A percentile compares a stretch with the other conserved stretches of the same genome.
Evolutionary conservation across 2,888 invertebrate genomes (phyloP).

Genomic region (Heliconius charithonia): DNA sequence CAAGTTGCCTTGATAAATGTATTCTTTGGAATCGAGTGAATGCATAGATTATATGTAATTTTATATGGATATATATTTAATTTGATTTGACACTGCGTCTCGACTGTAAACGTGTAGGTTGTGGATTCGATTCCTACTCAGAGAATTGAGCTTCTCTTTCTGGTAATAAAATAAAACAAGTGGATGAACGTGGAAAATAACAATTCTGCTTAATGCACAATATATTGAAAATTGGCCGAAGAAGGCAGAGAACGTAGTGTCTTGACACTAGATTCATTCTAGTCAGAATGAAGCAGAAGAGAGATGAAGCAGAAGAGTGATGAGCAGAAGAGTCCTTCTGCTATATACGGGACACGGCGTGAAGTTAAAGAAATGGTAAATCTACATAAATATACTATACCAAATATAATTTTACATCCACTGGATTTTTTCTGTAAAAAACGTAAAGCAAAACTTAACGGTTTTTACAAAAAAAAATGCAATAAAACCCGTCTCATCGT

Average conservation of each 20-base stretch:
- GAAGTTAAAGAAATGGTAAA: not conserved
- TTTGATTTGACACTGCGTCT: not conserved
- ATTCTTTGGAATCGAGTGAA: constrained; percentile 6
- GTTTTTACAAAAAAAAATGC: not conserved
- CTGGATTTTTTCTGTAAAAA: not conserved
- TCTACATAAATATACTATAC: not conserved
- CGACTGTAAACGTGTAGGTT: not conserved
- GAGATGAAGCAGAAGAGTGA: too few species aligned
- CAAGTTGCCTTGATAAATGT: constrained; percentile 19
- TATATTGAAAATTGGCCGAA: not conserved
- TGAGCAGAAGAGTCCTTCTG: too few species aligned
- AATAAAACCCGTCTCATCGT: constrained; percentile 5
- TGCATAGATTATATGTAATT: not conserved
- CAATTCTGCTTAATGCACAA: not conserved
- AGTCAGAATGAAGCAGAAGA: too few species aligned
- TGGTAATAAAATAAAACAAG: not conserved
- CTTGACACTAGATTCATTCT: not conserved
- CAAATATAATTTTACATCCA: not conserved
- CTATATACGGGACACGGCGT: not conserved
- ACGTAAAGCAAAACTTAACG: not conserved
- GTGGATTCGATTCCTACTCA: not conserved
- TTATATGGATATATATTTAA: not conserved
- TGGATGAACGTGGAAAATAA: not conserved
- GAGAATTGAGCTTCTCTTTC: not conserved
- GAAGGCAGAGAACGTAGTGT: not conserved